phyloP scores from a whole-genome alignment of 1,140 invertebrate species.

The Drosophila yakuba region DNA sequence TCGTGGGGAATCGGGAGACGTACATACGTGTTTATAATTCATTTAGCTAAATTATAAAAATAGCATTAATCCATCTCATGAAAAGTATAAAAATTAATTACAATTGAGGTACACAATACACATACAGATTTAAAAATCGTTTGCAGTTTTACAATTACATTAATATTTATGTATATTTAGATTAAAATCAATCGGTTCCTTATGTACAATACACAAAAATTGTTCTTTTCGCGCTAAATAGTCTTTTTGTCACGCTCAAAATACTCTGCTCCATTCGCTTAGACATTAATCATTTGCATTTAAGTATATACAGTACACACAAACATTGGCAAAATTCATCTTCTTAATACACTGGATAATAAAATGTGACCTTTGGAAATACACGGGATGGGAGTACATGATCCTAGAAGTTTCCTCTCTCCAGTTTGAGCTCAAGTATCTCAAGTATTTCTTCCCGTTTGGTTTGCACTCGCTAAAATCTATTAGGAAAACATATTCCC shows the following conservation, averaged over 20 bases:
- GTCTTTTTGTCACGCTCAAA: conserved; percentile 73
- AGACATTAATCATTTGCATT: conserved; percentile 66
- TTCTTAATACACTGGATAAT: conserved; percentile 4
- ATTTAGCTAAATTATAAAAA: conserved; percentile 78
- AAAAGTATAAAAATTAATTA: conserved; percentile 73
- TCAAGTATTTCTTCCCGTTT: background rate
- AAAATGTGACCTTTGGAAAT: conserved; percentile 1
- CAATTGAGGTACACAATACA: conserved; percentile 80
- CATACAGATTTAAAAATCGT: conserved; percentile 78
- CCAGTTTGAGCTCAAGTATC: conserved; percentile 5
- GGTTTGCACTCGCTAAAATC: background rate
- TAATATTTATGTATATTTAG: conserved; percentile 61
- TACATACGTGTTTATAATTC: conserved; percentile 52
- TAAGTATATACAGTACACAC: conserved; percentile 73
- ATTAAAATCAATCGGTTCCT: conserved; percentile 77
- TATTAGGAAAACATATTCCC: background rate
- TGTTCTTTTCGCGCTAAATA: conserved; percentile 76
- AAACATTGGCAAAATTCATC: conserved; percentile 57
- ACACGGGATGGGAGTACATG: conserved; percentile 1
- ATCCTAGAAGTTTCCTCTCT: background rate
- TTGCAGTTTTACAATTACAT: conserved; percentile 73
- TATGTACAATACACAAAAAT: conserved; percentile 80
- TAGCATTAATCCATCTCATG: conserved; percentile 59
- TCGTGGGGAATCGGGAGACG: conserved; percentile 19
- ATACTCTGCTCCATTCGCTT: conserved; percentile 56